A percentile compares a stretch with the other conserved stretches of the same genome.
phyloP scores from a whole-genome alignment of 2,888 invertebrate genomes.

The Mechanitis messenoides region DNA sequence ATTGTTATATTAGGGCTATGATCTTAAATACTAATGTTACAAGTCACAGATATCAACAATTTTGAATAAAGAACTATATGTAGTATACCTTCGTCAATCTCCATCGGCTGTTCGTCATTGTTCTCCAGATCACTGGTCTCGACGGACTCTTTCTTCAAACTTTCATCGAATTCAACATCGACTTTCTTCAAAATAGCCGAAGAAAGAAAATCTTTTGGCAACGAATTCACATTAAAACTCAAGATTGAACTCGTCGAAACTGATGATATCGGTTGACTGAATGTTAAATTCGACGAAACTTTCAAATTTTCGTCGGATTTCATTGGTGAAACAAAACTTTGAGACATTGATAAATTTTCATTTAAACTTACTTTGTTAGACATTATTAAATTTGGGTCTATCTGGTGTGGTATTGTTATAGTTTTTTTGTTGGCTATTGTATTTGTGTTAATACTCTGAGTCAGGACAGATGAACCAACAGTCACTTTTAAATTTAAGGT shows the following conservation, averaged over 20 bases:
- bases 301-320: conserved; percentile 7
- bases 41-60: too few relatives aligned
- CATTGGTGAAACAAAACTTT: conserved; percentile 5
- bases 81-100: conserved; percentile 30
- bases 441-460: conserved; percentile 45
- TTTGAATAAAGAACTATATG: too few relatives aligned
- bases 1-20: too few relatives aligned
- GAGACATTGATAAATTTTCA: neutral
- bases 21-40: too few relatives aligned
- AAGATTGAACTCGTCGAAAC: conserved; percentile 28
- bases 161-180: conserved; percentile 16
- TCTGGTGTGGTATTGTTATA: conserved; percentile 11
- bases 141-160: conserved; percentile 16
- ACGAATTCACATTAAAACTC: conserved; percentile 37
- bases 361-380: conserved; percentile 14
- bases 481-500: conserved; percentile 50
- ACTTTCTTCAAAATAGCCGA: conserved; percentile 31
- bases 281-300: conserved; percentile 8
- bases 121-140: conserved; percentile 32
- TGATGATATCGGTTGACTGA: conserved; percentile 15
- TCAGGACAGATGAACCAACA: conserved; percentile 48
- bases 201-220: conserved; percentile 44
- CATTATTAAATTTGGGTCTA: conserved; percentile 22
- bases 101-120: conserved; percentile 28
- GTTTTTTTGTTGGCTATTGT: conserved; percentile 27